Evolutionary conservation across 2,113 vertebrate genomes (phyloP).

Genomic region (Xiphorhynchus elegans): DNA sequence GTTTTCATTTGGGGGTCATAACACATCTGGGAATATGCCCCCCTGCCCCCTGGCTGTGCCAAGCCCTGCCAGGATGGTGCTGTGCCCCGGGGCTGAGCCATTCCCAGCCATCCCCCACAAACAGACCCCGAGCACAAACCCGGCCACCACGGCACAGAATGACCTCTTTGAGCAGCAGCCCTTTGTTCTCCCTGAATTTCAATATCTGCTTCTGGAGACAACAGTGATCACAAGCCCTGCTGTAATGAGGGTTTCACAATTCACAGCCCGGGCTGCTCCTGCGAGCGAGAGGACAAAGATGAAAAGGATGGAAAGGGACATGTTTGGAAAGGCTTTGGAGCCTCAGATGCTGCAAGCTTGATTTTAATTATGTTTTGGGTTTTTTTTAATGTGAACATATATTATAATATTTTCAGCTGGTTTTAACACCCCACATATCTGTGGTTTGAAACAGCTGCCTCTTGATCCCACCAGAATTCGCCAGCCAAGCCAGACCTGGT

Average conservation of each 20-base stretch:
- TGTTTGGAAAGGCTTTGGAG: background rate
- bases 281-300: background rate
- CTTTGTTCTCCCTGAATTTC: conserved; percentile 48
- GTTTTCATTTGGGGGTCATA: background rate
- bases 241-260: background rate
- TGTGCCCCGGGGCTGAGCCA: background rate
- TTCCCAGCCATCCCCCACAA: background rate
- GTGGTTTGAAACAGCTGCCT: background rate
- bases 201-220: background rate
- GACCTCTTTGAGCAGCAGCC: background rate
- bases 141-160: background rate
- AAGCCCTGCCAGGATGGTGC: background rate
- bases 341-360: background rate
- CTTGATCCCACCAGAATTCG: background rate
- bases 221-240: background rate
- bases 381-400: background rate
- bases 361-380: background rate
- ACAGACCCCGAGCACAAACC: background rate
- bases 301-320: background rate
- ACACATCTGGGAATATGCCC: background rate
- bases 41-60: background rate
- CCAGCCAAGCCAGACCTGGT: background rate
- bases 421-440: background rate
- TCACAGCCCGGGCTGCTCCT: accelerated
- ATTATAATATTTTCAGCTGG: background rate